Evolutionary conservation across 1,140 invertebrate genomes (phyloP), one percentile per base, ranked within the genome.

Genomic region (Oedothorax gibbosus): DNA sequence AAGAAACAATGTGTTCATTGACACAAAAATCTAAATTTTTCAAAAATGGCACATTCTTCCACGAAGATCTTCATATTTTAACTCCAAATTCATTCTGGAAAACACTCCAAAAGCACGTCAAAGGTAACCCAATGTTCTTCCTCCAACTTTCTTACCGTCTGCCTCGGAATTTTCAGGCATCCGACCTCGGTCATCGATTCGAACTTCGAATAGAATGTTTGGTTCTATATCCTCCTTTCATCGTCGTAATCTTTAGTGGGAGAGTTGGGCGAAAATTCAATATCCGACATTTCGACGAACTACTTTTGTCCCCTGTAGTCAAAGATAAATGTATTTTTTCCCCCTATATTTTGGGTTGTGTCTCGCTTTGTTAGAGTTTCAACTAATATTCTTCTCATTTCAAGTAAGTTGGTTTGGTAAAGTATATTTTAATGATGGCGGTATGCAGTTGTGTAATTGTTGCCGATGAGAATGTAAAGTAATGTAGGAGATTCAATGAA

Each of bases 231-330:
- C 57, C 57, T 62, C 57, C 57, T 62, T 62, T 62, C 12, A 62
- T 62, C 57, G 12, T 62, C 12, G 35, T 35, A 35, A 35, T 35
- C 35, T 35, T 35, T 35, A 18, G 50, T 9, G 20, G 20, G 69
- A 57, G 54, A 75, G 14, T 21, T 75, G 53, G 72, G 72, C 57
- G 72, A 75, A 75, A 75, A 75, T 75, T 75, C 72, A 75, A 75
- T 75, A 75, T 75, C 72, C 72, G 54, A 57, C 72, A 57, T 75
- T 75, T 75, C 72, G 72, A 75, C 57, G 54, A 75, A 75, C 72
- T 75, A 20, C 49, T 35, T 35, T 35, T 35, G 35, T 35, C 35
- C 35, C 35, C 35, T 57, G 50, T 14, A 57, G 51, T 75, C 54
- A 57, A 75, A 75, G 54, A 75, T 75, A 75, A 75, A 56, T 56